Conservation (phyloP, 2,113 vertebrate species). For the Chaetodon auriga region DNA sequence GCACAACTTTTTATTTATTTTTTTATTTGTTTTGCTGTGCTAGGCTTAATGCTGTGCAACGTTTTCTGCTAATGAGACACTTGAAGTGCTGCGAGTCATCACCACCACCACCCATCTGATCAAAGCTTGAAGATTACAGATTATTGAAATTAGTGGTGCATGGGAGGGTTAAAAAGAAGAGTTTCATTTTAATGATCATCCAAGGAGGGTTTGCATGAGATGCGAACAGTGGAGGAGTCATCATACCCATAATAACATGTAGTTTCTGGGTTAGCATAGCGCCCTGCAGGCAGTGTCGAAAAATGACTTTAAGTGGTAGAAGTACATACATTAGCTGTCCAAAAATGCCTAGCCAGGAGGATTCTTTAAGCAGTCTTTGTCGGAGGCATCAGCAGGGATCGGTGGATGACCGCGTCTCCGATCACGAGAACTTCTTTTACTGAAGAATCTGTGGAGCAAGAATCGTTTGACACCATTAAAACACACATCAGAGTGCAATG, state of each 20-base stretch:
- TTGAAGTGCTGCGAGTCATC: slow-evolving; percentile 45
- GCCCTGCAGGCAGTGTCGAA: background rate
- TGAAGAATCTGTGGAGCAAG: slow-evolving; percentile 36
- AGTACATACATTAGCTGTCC: slow-evolving; percentile 28
- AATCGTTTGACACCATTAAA: slow-evolving; percentile 31
- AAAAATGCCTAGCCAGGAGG: slow-evolving; percentile 1
- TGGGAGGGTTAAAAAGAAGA: slow-evolving; percentile 19
- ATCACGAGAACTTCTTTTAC: slow-evolving; percentile 12
- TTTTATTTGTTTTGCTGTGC: slow-evolving; percentile 38
- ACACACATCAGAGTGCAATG: background rate
- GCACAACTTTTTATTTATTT: slow-evolving; percentile 23
- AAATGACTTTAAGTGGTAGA: slow-evolving; percentile 6
- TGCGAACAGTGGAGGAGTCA: background rate
- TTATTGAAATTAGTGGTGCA: slow-evolving; percentile 51
- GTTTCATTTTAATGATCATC: slow-evolving; percentile 41
- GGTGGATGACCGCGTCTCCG: background rate
- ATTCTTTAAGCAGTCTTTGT: slow-evolving; percentile 1
- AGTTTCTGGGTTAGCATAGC: slow-evolving; percentile 2
- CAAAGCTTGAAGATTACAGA: slow-evolving; percentile 49
- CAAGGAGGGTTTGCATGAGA: slow-evolving; percentile 18
- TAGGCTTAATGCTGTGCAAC: slow-evolving; percentile 38
- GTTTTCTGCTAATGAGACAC: slow-evolving; percentile 60
- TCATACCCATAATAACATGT: background rate
- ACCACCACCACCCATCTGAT: slow-evolving; percentile 41
- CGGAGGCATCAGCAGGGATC: slow-evolving; percentile 14